Evolutionary conservation across 2,113 vertebrate genomes (phyloP), one percentile per base, ranked within the genome.

Genomic region (Pavo muticus): DNA sequence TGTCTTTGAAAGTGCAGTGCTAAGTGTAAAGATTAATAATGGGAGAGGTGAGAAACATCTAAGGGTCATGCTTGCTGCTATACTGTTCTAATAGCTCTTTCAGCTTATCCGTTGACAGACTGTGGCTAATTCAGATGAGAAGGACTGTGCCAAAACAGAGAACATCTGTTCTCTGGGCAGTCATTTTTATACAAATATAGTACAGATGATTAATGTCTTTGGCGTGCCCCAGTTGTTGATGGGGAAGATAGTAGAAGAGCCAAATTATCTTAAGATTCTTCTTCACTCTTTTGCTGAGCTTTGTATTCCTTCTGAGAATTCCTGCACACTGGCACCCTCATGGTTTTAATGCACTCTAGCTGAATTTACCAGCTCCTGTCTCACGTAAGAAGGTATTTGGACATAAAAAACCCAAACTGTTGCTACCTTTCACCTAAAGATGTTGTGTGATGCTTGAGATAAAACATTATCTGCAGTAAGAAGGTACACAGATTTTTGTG

Each of bases 101-200:
- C 50, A 73, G 45, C 7, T 93, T 85, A 73, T 83, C 78, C 67
- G 21, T 50, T 90, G 65, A 64, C 17, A 70, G 40, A 42, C 57
- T 4, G 8, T 63, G 45, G 39, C 39, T 47, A 83, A 65, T 70
- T 91, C 82, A 78, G 27, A 48, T 4, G 13, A 85, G 80, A 29
- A 73, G 29, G 10, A 44, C 65, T 45, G 56, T 0, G 48, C 88
- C 91, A 93, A 83, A 74, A 52, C 39, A 32, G 60, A 74, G 88
- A 93, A 93, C 94, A 93, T 93, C 94, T 95, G 91, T 88, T 93
- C 88, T 45, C 81, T 91, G 94, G 61, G 88, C 88, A 93, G 71
- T 78, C 3, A 74, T 79, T 91, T 87, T 67, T 64, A 61, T 91
- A 88, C 84, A 91, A 88, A 91, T 95, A 83, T 91, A 95, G 88